Evolutionary conservation across 2,888 invertebrate species (phyloP).

Genomic region (Eristalis tenax): DNA sequence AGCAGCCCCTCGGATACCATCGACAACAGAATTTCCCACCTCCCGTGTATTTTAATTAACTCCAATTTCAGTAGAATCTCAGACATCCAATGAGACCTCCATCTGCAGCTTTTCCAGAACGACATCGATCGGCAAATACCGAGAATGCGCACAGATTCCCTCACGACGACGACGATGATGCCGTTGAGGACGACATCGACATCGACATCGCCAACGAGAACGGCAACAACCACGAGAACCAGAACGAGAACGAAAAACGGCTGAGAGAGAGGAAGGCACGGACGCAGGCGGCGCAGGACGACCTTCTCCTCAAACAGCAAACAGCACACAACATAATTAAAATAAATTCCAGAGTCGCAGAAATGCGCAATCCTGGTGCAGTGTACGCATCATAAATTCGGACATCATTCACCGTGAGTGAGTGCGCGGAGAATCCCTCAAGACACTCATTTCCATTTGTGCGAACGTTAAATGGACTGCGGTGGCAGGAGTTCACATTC

Average conservation of each 20-base stretch:
- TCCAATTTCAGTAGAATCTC: constrained; percentile 60
- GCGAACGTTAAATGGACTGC: constrained; percentile 60
- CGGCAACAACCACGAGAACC: not conserved
- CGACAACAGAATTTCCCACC: constrained; percentile 70
- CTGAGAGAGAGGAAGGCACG: not conserved
- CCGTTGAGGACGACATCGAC: not conserved
- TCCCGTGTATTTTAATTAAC: constrained; percentile 71
- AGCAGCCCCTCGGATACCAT: constrained; percentile 61
- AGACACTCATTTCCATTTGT: constrained; percentile 72
- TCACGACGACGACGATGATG: constrained; percentile 36
- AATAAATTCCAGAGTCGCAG: constrained; percentile 70
- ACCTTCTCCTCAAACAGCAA: constrained; percentile 41
- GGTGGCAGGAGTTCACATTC: constrained; percentile 20
- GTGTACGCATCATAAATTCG: constrained; percentile 71
- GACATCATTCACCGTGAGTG: constrained; percentile 71
- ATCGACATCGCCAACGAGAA: constrained; percentile 8
- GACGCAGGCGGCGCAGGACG: constrained; percentile 1
- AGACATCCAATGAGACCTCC: constrained; percentile 31
- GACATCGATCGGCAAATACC: constrained; percentile 60
- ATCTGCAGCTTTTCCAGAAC: constrained; percentile 10
- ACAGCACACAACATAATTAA: constrained; percentile 71
- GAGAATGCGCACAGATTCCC: constrained; percentile 66
- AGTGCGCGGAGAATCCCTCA: constrained; percentile 72
- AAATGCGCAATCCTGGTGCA: constrained; percentile 71
- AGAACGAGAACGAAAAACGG: constrained; percentile 4